Evolutionary conservation across 2,113 vertebrate species (phyloP).

Genomic region (Hemiscyllium ocellatum): DNA sequence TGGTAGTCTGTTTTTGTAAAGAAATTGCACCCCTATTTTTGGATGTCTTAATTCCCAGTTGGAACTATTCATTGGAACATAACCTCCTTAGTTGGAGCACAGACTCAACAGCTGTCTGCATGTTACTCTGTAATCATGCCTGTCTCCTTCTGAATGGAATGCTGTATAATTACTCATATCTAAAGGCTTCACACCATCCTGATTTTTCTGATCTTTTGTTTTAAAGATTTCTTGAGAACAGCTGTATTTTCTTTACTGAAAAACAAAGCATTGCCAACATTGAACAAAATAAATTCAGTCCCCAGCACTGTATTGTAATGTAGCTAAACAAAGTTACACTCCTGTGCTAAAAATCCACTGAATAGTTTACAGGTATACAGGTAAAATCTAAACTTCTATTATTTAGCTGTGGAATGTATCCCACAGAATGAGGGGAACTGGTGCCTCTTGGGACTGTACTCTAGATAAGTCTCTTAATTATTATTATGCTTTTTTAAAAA

Average conservation of each 20-base stretch:
- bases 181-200: constrained; percentile 17
- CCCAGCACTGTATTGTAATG: neutral
- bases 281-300: neutral
- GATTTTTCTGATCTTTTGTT: constrained; percentile 27
- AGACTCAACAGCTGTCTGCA: constrained; percentile 11
- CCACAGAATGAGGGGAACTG: neutral
- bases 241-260: neutral
- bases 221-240: neutral
- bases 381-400: neutral
- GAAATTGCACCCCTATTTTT: neutral
- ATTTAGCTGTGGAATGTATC: neutral
- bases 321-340: neutral
- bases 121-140: neutral
- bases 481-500: neutral
- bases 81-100: neutral
- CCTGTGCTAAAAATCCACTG: neutral
- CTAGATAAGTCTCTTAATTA: neutral
- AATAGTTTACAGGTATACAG: neutral
- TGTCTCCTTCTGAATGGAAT: constrained; percentile 24
- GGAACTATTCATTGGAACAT: neutral
- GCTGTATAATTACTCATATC: constrained; percentile 33
- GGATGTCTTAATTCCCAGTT: neutral
- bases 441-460: neutral
- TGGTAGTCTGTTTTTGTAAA: neutral
- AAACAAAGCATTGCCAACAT: neutral